Conservation (phyloP, 2,113 vertebrate species). For the Cnemophilus loriae region DNA sequence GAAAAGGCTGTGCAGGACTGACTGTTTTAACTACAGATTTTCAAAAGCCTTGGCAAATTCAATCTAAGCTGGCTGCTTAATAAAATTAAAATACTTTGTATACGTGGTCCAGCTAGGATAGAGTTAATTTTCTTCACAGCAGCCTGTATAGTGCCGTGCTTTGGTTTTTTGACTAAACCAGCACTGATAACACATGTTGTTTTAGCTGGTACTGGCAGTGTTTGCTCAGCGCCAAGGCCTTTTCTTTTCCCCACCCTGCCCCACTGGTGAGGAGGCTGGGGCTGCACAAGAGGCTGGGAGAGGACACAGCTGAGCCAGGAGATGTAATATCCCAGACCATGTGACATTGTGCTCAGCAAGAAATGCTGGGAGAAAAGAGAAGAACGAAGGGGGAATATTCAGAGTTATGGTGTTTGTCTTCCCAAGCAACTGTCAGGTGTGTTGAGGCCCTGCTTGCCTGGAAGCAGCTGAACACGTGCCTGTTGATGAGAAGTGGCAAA, state of each 20-base stretch:
- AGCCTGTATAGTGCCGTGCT: not conserved
- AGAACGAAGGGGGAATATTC: not conserved
- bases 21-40: not conserved
- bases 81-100: not conserved
- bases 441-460: not conserved
- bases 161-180: not conserved
- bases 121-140: not conserved
- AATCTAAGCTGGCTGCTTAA: not conserved
- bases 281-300: not conserved
- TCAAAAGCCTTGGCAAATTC: not conserved
- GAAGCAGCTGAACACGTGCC: not conserved
- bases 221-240: not conserved
- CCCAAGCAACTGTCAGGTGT: not conserved
- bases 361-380: not conserved
- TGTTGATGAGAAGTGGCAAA: not conserved
- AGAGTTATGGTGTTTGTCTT: not conserved
- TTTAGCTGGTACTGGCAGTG: not conserved
- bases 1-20: not conserved
- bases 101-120: not conserved
- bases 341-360: not conserved
- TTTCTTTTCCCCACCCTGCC: not conserved
- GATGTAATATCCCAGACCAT: not conserved
- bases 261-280: no score
- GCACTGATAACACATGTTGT: fast-evolving
- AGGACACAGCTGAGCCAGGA: not conserved